phyloP scores from a whole-genome alignment of 2,797 vertebrate genomes.

The Capromys pilorides region DNA sequence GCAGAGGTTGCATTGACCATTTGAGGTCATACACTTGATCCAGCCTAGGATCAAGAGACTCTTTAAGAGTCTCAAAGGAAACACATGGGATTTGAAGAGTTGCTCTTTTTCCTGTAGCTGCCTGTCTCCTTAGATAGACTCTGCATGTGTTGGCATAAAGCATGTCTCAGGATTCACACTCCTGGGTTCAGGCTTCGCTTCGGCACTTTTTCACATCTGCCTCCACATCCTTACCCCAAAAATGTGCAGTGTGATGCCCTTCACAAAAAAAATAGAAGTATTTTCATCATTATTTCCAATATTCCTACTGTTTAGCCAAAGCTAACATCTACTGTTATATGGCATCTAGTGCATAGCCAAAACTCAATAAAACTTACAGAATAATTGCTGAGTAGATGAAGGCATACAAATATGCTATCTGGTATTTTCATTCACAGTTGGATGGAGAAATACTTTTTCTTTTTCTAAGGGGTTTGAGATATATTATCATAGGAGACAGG shows the following conservation, averaged over 20 bases:
- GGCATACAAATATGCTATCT: neutral
- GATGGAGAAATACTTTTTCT: neutral
- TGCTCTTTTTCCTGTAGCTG: neutral
- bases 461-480: neutral
- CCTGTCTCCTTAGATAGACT: neutral
- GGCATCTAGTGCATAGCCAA: neutral
- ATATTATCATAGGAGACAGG: neutral
- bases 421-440: neutral
- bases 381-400: neutral
- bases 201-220: neutral
- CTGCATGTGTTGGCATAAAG: neutral
- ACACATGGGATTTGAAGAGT: neutral
- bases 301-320: neutral
- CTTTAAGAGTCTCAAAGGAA: neutral
- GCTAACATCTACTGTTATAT: no score
- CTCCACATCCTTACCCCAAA: neutral
- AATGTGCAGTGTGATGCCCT: neutral
- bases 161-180: neutral
- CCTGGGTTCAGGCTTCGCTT: neutral
- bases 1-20: slow-evolving; percentile 46
- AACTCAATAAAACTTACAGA: neutral
- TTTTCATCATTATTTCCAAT: neutral
- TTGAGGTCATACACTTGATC: neutral
- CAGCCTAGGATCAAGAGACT: neutral
- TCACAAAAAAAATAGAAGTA: neutral